phyloP scores from a whole-genome alignment of 2,797 vertebrate species.

The Anableps anableps region DNA sequence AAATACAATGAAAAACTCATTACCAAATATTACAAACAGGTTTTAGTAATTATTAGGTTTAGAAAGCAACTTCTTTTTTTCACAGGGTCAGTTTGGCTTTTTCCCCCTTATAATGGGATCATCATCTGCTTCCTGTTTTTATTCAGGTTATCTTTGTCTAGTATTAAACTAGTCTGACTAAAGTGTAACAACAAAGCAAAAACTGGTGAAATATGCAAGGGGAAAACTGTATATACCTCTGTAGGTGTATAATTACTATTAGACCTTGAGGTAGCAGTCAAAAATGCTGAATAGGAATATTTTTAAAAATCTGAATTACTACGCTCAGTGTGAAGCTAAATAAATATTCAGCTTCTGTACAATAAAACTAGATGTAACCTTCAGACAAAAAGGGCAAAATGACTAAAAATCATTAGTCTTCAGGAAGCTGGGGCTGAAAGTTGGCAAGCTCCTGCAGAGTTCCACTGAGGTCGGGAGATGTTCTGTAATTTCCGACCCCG shows the following conservation, averaged over 20 bases:
- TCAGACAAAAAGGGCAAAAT: conserved; percentile 33
- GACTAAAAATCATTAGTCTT: conserved; percentile 38
- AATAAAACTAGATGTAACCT: conserved; percentile 36
- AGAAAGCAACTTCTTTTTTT: neutral
- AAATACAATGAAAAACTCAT: neutral
- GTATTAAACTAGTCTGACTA: neutral
- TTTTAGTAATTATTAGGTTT: neutral
- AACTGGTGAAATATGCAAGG: neutral
- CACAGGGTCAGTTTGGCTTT: neutral
- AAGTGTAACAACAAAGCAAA: neutral
- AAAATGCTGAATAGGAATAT: conserved; percentile 20
- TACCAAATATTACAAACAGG: neutral
- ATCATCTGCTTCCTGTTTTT: neutral
- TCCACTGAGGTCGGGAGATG: conserved; percentile 72
- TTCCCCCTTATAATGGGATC: neutral
- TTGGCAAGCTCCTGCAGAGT: conserved; percentile 52
- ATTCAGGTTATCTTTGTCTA: neutral
- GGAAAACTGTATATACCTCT: neutral
- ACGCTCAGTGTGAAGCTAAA: conserved; percentile 22
- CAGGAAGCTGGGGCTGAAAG: conserved; percentile 54
- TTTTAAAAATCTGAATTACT: conserved; percentile 21
- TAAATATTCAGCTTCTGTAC: conserved; percentile 39
- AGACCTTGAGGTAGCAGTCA: conserved; percentile 1
- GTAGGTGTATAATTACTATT: neutral
- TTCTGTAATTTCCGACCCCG: conserved; percentile 73